phyloP scores from a whole-genome alignment of 2,888 invertebrate species.

The Microchrysa polita region DNA sequence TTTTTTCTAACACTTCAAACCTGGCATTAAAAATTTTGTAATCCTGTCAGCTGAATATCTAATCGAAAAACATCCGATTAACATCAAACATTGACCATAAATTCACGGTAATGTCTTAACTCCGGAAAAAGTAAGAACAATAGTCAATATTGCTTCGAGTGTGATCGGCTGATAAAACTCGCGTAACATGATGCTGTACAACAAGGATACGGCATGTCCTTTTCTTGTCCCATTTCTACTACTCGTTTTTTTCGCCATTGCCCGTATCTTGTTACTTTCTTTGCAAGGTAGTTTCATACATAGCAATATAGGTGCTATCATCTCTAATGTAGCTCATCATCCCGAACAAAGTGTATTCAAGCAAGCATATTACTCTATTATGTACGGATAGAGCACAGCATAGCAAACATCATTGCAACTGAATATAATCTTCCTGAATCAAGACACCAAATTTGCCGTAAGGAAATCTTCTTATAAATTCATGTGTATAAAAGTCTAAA shows the following conservation, averaged over 20 bases:
- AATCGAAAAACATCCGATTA: constrained; percentile 30
- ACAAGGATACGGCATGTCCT: constrained; percentile 9
- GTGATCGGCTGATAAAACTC: constrained; percentile 36
- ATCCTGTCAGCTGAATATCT: constrained; percentile 5
- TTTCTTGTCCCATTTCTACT: background rate
- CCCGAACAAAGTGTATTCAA: background rate
- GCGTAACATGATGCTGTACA: constrained; percentile 7
- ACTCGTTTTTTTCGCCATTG: background rate
- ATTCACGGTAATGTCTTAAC: constrained; percentile 30
- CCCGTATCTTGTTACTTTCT: constrained; percentile 16
- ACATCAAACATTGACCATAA: constrained; percentile 24
- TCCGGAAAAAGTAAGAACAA: constrained; percentile 21
- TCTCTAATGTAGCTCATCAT: background rate
- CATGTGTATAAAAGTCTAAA: background rate
- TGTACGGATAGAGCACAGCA: background rate
- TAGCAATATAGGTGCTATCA: too few relatives aligned
- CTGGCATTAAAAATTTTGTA: background rate
- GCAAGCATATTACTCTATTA: too few relatives aligned
- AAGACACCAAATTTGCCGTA: constrained; percentile 29
- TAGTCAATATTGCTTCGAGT: constrained; percentile 14
- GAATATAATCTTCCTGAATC: constrained; percentile 1
- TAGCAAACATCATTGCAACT: background rate
- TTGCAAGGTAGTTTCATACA: background rate
- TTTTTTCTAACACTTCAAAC: too few relatives aligned
- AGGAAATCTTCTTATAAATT: background rate